Percentiles rank a stretch among this genome's conserved stretches.
Conservation (phyloP, 1,140 invertebrate species). For the Macrocentrus cingulum region DNA sequence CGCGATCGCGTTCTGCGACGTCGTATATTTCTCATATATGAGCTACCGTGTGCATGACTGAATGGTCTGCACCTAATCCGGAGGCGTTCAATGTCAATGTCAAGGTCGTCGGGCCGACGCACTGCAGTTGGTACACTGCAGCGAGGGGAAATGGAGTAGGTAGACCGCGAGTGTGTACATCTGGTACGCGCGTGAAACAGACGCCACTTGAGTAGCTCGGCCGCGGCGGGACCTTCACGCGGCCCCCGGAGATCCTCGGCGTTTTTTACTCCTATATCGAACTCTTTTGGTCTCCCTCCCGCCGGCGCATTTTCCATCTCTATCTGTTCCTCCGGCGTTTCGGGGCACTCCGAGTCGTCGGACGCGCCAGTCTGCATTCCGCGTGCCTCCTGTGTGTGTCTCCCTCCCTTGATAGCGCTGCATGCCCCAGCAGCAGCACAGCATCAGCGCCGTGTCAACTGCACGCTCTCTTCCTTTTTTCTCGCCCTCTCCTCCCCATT, state of each 20-base stretch:
- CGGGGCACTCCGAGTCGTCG: constrained; percentile 26
- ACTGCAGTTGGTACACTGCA: constrained; percentile 18
- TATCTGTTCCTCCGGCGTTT: constrained; percentile 22
- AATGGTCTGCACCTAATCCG: constrained; percentile 31
- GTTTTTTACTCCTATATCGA: constrained; percentile 10
- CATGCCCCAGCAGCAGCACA: constrained; percentile 6
- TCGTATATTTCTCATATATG: no score
- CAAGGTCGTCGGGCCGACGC: constrained; percentile 56
- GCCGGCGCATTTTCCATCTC: constrained; percentile 20
- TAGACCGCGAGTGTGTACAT: not conserved
- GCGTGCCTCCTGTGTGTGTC: constrained; percentile 28
- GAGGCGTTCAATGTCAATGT: constrained; percentile 59
- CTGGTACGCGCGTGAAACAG: not conserved
- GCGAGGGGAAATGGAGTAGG: not conserved
- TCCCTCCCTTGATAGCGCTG: constrained; percentile 21
- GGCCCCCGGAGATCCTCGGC: constrained; percentile 24
- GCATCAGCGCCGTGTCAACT: constrained; percentile 30
- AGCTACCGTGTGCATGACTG: no score
- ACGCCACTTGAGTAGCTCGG: not conserved
- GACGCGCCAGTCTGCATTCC: constrained; percentile 31
- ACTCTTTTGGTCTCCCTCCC: constrained; percentile 17
- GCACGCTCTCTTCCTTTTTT: constrained; percentile 23
- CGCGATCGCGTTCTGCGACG: no score
- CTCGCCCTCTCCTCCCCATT: constrained; percentile 2
- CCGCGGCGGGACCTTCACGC: constrained; percentile 19